Evolutionary conservation across 2,113 vertebrate genomes (phyloP).

Genomic region (Otocyon megalotis): DNA sequence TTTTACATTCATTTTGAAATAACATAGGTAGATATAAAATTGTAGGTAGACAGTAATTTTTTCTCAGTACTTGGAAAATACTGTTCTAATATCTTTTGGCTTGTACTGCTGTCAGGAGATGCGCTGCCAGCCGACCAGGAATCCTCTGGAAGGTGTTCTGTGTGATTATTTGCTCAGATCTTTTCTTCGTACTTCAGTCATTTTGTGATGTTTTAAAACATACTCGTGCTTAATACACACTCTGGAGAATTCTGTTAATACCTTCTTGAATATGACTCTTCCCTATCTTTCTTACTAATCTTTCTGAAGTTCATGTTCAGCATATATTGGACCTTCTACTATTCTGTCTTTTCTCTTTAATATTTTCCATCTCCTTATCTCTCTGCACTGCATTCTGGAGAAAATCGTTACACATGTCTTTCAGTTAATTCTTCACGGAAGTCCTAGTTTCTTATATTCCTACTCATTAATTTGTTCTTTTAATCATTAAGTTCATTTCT

Average conservation of each 20-base stretch:
- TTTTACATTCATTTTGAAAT: slow-evolving; percentile 42
- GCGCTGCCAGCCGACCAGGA: not conserved
- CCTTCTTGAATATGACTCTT: slow-evolving; percentile 24
- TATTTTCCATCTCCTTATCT: slow-evolving; percentile 16
- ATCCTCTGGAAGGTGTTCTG: not conserved
- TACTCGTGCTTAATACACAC: not conserved
- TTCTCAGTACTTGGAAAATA: not conserved
- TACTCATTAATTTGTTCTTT: slow-evolving; percentile 13
- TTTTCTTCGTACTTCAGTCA: slow-evolving; percentile 12
- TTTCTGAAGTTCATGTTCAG: slow-evolving; percentile 16
- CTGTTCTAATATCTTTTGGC: not conserved
- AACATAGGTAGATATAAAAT: not conserved
- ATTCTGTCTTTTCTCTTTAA: not conserved
- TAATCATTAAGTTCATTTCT: slow-evolving; percentile 32
- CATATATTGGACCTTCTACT: not conserved
- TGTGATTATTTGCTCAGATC: not conserved
- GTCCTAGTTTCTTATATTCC: not conserved
- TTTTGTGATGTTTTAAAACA: not conserved
- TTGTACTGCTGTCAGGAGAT: not conserved
- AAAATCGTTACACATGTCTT: slow-evolving; percentile 6
- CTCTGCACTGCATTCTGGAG: not conserved
- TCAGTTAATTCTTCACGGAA: slow-evolving; percentile 26
- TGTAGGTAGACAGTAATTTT: not conserved
- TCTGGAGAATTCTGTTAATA: slow-evolving; percentile 20
- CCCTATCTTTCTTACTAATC: slow-evolving; percentile 1